These are phyloP conservation scores for Neosalanx taihuensis DNA, from an alignment of 2,797 vertebrate genomes.

Conservation along the genomic window DNA sequence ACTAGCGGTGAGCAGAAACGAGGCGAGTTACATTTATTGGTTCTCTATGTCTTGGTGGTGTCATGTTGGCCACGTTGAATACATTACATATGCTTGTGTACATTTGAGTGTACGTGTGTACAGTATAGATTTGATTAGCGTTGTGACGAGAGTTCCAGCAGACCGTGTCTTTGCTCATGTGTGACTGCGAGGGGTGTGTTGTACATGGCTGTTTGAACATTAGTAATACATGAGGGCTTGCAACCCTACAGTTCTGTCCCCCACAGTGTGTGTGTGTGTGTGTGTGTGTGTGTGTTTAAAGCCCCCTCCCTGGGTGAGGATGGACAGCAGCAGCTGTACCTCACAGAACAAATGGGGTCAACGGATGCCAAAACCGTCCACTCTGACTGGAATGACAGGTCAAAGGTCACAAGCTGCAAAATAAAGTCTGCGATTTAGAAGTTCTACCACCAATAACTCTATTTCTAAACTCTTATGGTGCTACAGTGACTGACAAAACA, in stretches of 20 bases:
- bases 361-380: constrained; percentile 60
- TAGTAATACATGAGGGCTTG: constrained; percentile 5
- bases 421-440: constrained; percentile 45
- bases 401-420: constrained; percentile 55
- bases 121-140: too few species aligned
- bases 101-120: not conserved
- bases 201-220: constrained; percentile 1
- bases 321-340: constrained; percentile 68
- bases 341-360: constrained; percentile 61
- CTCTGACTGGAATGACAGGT: constrained; percentile 63
- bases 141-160: not conserved
- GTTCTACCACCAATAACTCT: constrained; percentile 35
- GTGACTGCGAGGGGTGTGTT: constrained; percentile 7
- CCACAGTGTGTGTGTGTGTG: constrained; percentile 15
- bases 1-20: not conserved
- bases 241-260: not conserved
- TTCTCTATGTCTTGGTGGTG: constrained; percentile 8
- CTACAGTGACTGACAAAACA: not conserved
- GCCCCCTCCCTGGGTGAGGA: constrained; percentile 25
- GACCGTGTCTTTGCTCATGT: constrained; percentile 6
- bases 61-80: not conserved
- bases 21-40: not conserved
- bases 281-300: not conserved
- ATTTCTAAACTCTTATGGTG: constrained; percentile 34
- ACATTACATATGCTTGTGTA: too few species aligned